These are phyloP conservation scores for Aythya fuligula DNA, from an alignment of 2,797 vertebrate genomes.

Conservation along the genomic window DNA sequence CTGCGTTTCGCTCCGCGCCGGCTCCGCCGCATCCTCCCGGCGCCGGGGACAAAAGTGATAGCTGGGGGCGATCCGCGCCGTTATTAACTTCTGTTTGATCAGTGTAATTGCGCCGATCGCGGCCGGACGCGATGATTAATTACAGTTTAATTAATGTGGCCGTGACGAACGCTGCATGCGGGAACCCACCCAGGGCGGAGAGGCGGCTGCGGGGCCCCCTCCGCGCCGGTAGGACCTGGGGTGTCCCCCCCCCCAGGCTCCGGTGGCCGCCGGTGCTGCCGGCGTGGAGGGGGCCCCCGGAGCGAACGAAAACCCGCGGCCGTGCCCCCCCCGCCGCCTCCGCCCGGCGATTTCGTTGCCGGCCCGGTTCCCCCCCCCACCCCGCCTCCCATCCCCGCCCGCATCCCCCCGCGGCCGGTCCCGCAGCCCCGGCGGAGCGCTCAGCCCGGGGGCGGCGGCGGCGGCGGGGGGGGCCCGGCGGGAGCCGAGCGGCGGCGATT, in stretches of 20 bases:
- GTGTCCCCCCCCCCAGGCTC: background rate
- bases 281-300: background rate
- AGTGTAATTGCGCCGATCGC: constrained; percentile 86
- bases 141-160: constrained; percentile 89
- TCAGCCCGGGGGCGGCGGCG: background rate
- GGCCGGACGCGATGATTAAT: constrained; percentile 88
- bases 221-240: background rate
- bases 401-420: background rate
- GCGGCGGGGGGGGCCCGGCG: background rate
- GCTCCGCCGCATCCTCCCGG: background rate
- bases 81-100: constrained; percentile 89
- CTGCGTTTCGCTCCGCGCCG: background rate
- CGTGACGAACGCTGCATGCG: constrained; percentile 83
- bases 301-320: constrained; percentile 19
- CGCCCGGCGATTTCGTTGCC: constrained; percentile 34
- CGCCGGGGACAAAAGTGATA: constrained; percentile 54
- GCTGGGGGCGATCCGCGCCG: constrained; percentile 82
- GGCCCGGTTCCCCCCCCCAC: background rate
- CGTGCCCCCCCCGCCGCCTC: background rate
- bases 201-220: background rate
- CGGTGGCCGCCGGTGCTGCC: background rate
- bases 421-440: background rate
- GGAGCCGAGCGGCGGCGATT: background rate
- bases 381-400: background rate
- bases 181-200: constrained; percentile 53